A percentile compares a stretch with the other conserved stretches of the same genome.
These are phyloP conservation scores for Xylocampa areola DNA, from an alignment of 2,888 invertebrate species.

Conservation along the genomic window DNA sequence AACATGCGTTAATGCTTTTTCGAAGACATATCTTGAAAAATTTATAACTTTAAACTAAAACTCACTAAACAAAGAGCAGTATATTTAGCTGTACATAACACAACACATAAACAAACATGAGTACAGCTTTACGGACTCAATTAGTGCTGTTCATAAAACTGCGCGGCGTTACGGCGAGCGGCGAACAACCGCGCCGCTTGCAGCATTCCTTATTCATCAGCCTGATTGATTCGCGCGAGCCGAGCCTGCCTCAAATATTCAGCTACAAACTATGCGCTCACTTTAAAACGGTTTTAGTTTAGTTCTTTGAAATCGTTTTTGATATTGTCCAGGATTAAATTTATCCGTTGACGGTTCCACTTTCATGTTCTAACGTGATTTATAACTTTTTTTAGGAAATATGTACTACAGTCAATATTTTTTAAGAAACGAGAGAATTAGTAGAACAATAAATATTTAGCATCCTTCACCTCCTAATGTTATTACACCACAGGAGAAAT, in stretches of 20 bases:
- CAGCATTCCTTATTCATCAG: constrained; percentile 27
- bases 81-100: constrained; percentile 3
- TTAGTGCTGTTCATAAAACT: background rate
- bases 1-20: no score
- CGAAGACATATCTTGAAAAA: no score
- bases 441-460: no score
- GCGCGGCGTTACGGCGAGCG: background rate
- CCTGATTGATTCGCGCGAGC: constrained; percentile 24
- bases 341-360: no score
- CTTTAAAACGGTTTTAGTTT: constrained; percentile 1
- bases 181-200: constrained; percentile 6
- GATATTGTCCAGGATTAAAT: background rate
- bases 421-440: no score
- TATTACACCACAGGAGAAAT: no score
- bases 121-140: background rate
- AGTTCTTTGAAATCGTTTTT: background rate
- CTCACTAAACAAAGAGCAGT: no score
- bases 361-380: no score
- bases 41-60: no score
- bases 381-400: no score
- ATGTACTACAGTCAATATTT: no score
- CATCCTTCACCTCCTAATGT: no score
- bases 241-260: constrained; percentile 17
- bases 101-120: background rate
- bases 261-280: constrained; percentile 3